These are phyloP conservation scores for Drosophila truncata DNA, from an alignment of 1,140 invertebrate species.

Conservation along the genomic window DNA sequence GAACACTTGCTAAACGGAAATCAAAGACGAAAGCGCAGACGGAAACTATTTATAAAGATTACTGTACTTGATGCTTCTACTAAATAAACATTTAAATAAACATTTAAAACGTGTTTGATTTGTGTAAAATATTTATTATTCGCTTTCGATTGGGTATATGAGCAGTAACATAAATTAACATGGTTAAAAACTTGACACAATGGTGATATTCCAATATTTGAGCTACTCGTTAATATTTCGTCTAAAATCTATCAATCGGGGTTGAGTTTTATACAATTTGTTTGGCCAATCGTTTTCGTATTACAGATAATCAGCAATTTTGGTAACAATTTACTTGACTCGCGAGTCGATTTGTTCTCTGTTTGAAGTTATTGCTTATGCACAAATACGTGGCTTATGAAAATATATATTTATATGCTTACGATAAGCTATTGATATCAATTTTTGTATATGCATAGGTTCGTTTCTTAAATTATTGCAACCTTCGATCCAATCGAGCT, in stretches of 20 bases:
- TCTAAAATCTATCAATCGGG: constrained; percentile 16
- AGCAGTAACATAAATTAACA: constrained; percentile 28
- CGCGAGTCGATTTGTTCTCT: constrained; percentile 21
- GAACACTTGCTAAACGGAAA: constrained; percentile 67
- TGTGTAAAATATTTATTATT: constrained; percentile 33
- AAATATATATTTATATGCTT: constrained; percentile 57
- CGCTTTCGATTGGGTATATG: constrained; percentile 30
- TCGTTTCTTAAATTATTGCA: constrained; percentile 59
- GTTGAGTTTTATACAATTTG: constrained; percentile 34
- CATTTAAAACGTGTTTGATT: not conserved
- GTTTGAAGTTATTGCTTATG: constrained; percentile 35
- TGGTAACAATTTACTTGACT: constrained; percentile 30
- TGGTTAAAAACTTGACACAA: constrained; percentile 24
- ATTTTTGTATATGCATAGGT: constrained; percentile 52
- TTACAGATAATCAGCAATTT: constrained; percentile 35
- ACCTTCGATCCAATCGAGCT: constrained; percentile 33
- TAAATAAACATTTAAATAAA: constrained; percentile 54
- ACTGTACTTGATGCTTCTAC: constrained; percentile 81
- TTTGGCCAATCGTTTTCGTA: constrained; percentile 57
- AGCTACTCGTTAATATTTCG: constrained; percentile 42
- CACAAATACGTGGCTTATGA: constrained; percentile 58
- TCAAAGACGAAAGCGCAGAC: constrained; percentile 65
- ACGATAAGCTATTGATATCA: constrained; percentile 62
- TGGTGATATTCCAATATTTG: constrained; percentile 39
- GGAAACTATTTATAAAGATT: constrained; percentile 74